Conservation (phyloP, 2,113 vertebrate species). For the Xiphophorus maculatus region DNA sequence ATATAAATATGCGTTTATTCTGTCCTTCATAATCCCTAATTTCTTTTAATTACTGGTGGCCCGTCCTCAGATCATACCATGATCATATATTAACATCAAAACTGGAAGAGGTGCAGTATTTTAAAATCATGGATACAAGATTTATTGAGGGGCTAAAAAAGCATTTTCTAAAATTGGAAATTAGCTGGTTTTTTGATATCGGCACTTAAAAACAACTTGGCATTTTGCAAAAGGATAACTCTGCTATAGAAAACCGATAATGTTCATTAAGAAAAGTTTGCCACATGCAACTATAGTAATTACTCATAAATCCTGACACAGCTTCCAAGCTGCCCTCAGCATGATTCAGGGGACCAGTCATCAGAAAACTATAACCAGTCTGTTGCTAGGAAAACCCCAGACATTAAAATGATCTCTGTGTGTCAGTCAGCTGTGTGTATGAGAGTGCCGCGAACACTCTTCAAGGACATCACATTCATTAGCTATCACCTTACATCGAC, state of each 20-base stretch:
- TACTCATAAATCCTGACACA: neutral
- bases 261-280: neutral
- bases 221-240: neutral
- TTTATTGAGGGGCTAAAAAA: too few relatives aligned
- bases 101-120: too few relatives aligned
- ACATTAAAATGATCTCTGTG: constrained; percentile 42
- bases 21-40: too few relatives aligned
- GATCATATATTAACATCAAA: too few relatives aligned
- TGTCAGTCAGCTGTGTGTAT: constrained; percentile 4
- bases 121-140: neutral
- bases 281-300: neutral
- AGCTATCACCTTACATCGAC: constrained; percentile 66
- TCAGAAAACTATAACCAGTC: constrained; percentile 29
- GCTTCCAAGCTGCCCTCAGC: constrained; percentile 1
- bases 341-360: neutral
- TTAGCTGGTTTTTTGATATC: too few relatives aligned
- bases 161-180: too few relatives aligned
- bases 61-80: too few relatives aligned
- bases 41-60: too few relatives aligned
- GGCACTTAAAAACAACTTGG: too few relatives aligned
- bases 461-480: constrained; percentile 65
- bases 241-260: neutral
- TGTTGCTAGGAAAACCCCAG: constrained; percentile 28
- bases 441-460: neutral
- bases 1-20: too few relatives aligned